Conservation (phyloP, 2,888 invertebrate species). For the Spisula solida region DNA sequence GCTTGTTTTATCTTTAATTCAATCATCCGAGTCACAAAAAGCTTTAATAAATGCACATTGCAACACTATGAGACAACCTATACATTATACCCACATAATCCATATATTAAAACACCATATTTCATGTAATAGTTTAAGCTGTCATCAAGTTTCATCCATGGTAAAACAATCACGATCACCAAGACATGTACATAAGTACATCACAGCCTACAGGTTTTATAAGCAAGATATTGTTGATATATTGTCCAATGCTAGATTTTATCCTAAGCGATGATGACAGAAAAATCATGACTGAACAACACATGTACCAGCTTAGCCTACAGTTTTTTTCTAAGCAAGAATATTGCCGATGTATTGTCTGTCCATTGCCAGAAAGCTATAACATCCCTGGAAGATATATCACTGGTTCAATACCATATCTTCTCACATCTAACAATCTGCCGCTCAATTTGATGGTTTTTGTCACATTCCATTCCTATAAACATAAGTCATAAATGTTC, state of each 20-base stretch:
- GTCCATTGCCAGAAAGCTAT: background rate
- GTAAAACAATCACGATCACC: background rate
- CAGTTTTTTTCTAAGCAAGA: no score
- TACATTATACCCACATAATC: background rate
- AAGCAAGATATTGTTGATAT: background rate
- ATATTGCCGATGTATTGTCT: background rate
- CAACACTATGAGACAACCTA: background rate
- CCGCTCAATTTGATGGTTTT: background rate
- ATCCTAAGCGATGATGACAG: no score
- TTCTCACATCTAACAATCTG: background rate
- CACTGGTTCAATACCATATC: background rate
- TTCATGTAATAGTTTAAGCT: background rate
- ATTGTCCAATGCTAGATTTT: no score
- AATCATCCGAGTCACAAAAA: background rate
- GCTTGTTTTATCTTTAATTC: background rate
- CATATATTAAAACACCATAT: background rate
- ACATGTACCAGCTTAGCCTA: no score
- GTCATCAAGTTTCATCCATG: background rate
- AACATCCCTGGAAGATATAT: background rate
- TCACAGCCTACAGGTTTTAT: background rate
- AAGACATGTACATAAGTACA: no score
- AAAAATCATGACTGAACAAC: no score
- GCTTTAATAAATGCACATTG: background rate
- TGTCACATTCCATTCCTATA: conserved; percentile 35
- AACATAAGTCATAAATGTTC: conserved; percentile 13